Percentiles rank a stretch among this genome's conserved stretches.
Evolutionary conservation across 2,797 vertebrate species (phyloP).

Genomic region (Delichon dasypus): DNA sequence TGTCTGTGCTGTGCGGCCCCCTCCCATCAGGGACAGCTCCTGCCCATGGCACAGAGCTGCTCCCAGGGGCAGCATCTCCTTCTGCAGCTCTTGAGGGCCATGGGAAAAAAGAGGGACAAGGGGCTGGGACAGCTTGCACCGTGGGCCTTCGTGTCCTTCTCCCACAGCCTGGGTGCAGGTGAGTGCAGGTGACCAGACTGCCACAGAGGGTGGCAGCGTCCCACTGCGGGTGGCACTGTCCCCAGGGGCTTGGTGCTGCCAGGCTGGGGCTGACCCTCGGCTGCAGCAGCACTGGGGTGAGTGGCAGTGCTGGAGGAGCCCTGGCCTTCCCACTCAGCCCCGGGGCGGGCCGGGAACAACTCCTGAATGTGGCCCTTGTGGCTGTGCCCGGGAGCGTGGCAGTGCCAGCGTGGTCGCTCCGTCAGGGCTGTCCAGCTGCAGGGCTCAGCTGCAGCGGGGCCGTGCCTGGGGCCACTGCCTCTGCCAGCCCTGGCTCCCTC

Average conservation of each 20-base stretch:
- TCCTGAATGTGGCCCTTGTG: background rate
- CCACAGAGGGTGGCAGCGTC: accelerated
- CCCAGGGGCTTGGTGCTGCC: background rate
- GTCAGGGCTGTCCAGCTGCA: background rate
- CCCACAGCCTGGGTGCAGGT: accelerated
- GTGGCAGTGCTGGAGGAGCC: background rate
- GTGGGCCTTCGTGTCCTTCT: accelerated
- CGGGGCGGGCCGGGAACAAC: accelerated
- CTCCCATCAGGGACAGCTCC: background rate
- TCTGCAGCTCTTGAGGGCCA: background rate
- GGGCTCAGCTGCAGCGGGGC: background rate
- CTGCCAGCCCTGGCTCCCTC: background rate
- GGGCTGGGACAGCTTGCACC: background rate
- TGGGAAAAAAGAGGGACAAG: no score
- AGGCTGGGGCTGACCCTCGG: background rate
- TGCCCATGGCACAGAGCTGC: background rate
- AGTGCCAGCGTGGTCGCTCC: background rate
- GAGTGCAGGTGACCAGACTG: background rate
- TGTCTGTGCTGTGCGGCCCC: background rate
- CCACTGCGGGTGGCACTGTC: accelerated
- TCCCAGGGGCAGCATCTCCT: background rate
- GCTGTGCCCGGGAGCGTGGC: background rate
- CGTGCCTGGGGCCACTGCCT: accelerated
- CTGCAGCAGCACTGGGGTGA: background rate
- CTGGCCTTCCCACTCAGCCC: background rate